These are phyloP conservation scores for Odontocolon sp. DNA, from an alignment of 2,888 invertebrate genomes.

Conservation along the genomic window DNA sequence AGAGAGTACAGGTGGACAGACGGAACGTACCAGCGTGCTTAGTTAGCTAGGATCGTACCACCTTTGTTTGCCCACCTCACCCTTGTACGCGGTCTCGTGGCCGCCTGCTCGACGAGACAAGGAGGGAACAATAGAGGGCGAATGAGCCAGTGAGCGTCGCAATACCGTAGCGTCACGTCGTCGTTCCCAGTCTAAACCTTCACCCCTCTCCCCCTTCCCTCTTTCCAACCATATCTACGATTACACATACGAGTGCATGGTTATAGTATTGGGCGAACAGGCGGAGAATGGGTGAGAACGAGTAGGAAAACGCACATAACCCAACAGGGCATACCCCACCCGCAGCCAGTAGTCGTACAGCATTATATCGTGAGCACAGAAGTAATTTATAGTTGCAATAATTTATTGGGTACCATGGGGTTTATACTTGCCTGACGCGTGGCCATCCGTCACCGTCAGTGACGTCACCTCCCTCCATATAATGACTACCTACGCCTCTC, in stretches of 20 bases:
- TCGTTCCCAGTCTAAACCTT: slow-evolving; percentile 66
- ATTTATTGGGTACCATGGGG: slow-evolving; percentile 81
- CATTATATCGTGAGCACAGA: slow-evolving; percentile 80
- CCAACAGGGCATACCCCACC: slow-evolving; percentile 67
- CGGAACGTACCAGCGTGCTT: slow-evolving; percentile 77
- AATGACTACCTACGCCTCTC: slow-evolving; percentile 79
- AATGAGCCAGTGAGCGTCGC: slow-evolving; percentile 37
- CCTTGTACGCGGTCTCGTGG: slow-evolving; percentile 60
- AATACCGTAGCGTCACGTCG: slow-evolving; percentile 48
- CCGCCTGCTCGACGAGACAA: slow-evolving; percentile 48
- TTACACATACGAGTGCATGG: slow-evolving; percentile 60
- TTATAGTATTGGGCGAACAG: slow-evolving; percentile 61
- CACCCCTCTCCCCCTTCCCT: slow-evolving; percentile 43
- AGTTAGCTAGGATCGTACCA: slow-evolving; percentile 70
- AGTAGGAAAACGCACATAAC: slow-evolving; percentile 55
- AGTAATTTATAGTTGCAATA: slow-evolving; percentile 81
- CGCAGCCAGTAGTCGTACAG: slow-evolving; percentile 77
- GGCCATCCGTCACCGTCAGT: slow-evolving; percentile 81
- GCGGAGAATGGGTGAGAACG: slow-evolving; percentile 23
- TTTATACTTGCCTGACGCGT: slow-evolving; percentile 81
- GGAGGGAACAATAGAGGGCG: slow-evolving; percentile 28
- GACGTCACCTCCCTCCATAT: slow-evolving; percentile 81
- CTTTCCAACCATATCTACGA: slow-evolving; percentile 51
- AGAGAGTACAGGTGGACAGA: slow-evolving; percentile 73
- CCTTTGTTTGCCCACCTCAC: slow-evolving; percentile 73